Percentiles rank a stretch among this genome's conserved stretches.
Evolutionary conservation across 1,140 invertebrate species (phyloP).

Genomic region (Brachionus rubens): DNA sequence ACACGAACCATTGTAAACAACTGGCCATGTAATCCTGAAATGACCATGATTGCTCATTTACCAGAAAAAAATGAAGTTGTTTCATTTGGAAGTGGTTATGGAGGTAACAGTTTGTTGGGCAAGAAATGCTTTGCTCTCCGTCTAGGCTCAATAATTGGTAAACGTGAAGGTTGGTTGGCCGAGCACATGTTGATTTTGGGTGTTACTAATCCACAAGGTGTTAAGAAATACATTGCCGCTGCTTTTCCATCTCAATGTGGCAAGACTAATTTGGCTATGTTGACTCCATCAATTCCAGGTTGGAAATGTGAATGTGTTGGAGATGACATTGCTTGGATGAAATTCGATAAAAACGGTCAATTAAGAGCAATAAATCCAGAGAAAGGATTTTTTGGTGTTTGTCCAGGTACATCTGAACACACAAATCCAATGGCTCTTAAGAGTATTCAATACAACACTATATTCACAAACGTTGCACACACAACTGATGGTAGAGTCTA

Average conservation of each 20-base stretch:
- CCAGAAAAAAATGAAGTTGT: slow-evolving; percentile 77
- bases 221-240: slow-evolving; percentile 86
- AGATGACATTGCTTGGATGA: slow-evolving; percentile 73
- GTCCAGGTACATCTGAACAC: slow-evolving; percentile 83
- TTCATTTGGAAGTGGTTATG: slow-evolving; percentile 91
- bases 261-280: slow-evolving; percentile 98
- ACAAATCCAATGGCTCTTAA: slow-evolving; percentile 97
- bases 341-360: slow-evolving; percentile 82
- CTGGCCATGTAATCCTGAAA: slow-evolving; percentile 91
- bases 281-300: slow-evolving; percentile 83
- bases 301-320: slow-evolving; percentile 71
- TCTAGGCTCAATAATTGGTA: slow-evolving; percentile 88
- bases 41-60: slow-evolving; percentile 63
- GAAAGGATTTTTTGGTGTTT: slow-evolving; percentile 98
- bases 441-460: slow-evolving; percentile 84
- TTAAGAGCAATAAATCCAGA: slow-evolving; percentile 96
- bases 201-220: slow-evolving; percentile 81
- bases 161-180: slow-evolving; percentile 92
- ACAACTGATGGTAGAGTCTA: slow-evolving; percentile 77
- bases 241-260: slow-evolving; percentile 98
- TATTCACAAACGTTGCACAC: slow-evolving; percentile 97
- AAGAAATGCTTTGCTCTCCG: slow-evolving; percentile 98
- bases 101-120: slow-evolving; percentile 86
- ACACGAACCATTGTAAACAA: slow-evolving; percentile 64
- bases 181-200: slow-evolving; percentile 96